Base-by-base conservation (phyloP, 2,797 vertebrate genomes). In the Spea hammondii region DNA sequence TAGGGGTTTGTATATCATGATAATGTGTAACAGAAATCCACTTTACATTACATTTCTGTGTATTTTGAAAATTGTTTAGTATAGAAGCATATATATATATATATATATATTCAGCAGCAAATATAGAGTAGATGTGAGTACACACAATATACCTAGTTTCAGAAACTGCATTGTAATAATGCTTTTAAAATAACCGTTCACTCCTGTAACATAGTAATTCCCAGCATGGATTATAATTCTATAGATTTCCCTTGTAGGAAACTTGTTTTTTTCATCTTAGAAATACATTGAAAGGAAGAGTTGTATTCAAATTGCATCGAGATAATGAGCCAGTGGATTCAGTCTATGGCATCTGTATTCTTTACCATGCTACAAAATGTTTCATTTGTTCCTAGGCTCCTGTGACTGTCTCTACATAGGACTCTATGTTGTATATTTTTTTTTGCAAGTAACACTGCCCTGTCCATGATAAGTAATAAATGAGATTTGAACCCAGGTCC, bases 261-360 rank as follows among this genome's bases (percentile, higher is more conserved):
- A 49, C 59, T 32, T 46, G 12, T 70, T 55, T 17, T 49, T 78
- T 72, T 72, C 69, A 78, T 72, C 51, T 72, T 57, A 71, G 44
- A 71, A 64, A 53, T 59, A 67, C 65, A 48, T 54, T 60, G 65
- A 66, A 79, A 59, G 66, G 48, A 67, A 60, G 47, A 51, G 47
- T 65, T 60, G 55, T 75, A 66, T 51, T 76, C 68, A 65, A 67
- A 50, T 45, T 60, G 64, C 68, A 80, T 75, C 59, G 60, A 67
- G 59, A 71, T 80, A 80, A 75, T 76, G 79, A 72, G 60, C 14
- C 53, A 48, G 13, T 49, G 8, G 17, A n/a, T 62, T 69, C 14
- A 32, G 32, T 14, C 54, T 70, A 68, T 69, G 65, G 49, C 62
- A 10, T 57, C 67, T 55, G 7, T 17, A 48, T 65, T 17, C 55